phyloP scores from a whole-genome alignment of 2,113 vertebrate genomes.

The Myocastor coypus region DNA sequence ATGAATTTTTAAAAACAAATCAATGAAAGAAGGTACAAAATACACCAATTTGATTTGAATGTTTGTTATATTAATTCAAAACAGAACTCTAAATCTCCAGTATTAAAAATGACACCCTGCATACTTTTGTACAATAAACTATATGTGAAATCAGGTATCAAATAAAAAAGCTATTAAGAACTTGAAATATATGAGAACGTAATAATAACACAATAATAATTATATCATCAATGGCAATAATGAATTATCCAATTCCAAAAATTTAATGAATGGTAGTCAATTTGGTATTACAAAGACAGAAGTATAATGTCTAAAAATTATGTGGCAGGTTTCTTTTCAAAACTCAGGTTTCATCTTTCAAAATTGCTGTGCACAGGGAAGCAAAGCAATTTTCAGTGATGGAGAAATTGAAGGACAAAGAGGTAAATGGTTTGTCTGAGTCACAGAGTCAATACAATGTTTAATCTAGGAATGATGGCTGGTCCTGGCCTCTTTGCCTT shows the following conservation, averaged over 20 bases:
- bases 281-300: constrained; percentile 76
- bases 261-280: constrained; percentile 78
- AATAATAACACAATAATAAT: constrained; percentile 79
- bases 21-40: constrained; percentile 51
- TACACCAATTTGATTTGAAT: constrained; percentile 66
- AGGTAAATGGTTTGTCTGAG: constrained; percentile 76
- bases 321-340: constrained; percentile 80
- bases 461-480: constrained; percentile 66
- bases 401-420: constrained; percentile 79
- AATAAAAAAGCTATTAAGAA: constrained; percentile 77
- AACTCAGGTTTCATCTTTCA: constrained; percentile 79
- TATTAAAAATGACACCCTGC: constrained; percentile 75
- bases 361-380: constrained; percentile 76
- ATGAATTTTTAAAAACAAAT: constrained; percentile 42
- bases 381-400: constrained; percentile 79
- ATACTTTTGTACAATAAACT: constrained; percentile 73
- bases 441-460: constrained; percentile 72
- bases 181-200: constrained; percentile 73
- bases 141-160: constrained; percentile 76
- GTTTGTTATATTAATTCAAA: constrained; percentile 70
- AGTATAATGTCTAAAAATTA: constrained; percentile 78
- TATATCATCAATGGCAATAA: constrained; percentile 78
- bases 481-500: constrained; percentile 56
- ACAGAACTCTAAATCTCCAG: constrained; percentile 64
- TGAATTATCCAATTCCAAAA: constrained; percentile 75